Evolutionary conservation across 2,113 vertebrate species (phyloP), one percentile per base, ranked within the genome.

Genomic region (Pseudorectes ferrugineus): DNA sequence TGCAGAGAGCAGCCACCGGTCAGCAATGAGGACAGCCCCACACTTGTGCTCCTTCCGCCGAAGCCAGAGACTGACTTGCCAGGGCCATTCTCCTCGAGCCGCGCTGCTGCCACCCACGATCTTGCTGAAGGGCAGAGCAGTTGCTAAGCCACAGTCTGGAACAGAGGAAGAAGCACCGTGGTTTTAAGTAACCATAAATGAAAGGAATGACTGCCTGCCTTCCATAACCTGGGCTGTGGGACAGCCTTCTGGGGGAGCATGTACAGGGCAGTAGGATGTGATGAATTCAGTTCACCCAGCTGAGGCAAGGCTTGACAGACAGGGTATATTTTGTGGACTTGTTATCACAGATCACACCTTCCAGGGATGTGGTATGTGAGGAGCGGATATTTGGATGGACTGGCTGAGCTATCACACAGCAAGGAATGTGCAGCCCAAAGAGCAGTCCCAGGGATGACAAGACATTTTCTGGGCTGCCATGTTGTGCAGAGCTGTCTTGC

Each of bases 51-150:
- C 98, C 85, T 97, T 97, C 62, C 85, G 98, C 84, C 97, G 97
- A 68, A 98, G 98, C 98, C 99, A 98, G 25, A 99, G 98, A 61
- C 99, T 99, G 72, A 97, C 99, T 45, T 99, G 98, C 99, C 99
- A 99, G 8, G 99, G 99, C 99, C 99, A 99, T 92, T 99, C 99
- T 22, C 99, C 99, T 28, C 96, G 97, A 7, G 96, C 96, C 0
- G 98, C 98, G 0, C 98, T 95, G 21, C 98, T 98, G 71, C 99
- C 99, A 1, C 99, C 99, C 92, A 99, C 98, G 0, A 99, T 99
- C 98, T 98, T 98, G 63, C 98, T 98, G 74, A 97, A 97, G 24
- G 97, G 97, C 74, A 98, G 20, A 0, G 96, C 96, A 1, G 98
- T 97, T 10, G 98, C 97, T 46, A 85, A 54, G 49, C 99, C 99